Conservation (phyloP, 2,797 vertebrate species). For the Crocidura indochinensis region DNA sequence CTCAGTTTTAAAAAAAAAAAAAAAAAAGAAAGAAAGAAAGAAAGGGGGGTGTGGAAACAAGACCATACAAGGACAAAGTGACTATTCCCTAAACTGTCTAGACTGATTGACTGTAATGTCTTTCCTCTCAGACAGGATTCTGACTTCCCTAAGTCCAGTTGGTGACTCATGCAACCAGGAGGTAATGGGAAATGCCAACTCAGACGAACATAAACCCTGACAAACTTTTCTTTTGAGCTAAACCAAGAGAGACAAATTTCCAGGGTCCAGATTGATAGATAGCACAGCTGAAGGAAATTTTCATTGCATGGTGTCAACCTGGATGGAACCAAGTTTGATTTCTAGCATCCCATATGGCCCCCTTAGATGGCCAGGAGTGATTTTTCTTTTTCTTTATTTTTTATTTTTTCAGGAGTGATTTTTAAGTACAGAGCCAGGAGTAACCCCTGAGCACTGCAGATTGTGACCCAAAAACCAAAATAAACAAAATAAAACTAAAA, state of each 20-base stretch:
- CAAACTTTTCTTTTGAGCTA: constrained; percentile 69
- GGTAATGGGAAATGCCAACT: constrained; percentile 83
- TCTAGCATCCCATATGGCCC: no score
- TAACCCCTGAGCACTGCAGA: no score
- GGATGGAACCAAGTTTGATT: no score
- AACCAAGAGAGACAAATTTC: constrained; percentile 61
- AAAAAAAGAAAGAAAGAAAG: background rate
- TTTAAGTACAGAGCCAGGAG: no score
- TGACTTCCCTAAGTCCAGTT: constrained; percentile 57
- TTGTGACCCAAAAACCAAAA: no score
- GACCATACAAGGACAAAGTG: constrained; percentile 74
- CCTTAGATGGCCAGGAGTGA: no score
- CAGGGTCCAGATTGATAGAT: no score
- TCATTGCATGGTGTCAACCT: no score
- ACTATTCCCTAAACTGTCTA: constrained; percentile 66
- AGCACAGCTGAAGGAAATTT: no score
- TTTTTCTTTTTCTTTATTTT: no score
- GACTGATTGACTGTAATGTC: constrained; percentile 58
- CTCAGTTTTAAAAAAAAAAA: background rate
- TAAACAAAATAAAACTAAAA: no score
- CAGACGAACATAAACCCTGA: constrained; percentile 66
- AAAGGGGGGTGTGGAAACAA: background rate
- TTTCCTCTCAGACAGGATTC: constrained; percentile 66
- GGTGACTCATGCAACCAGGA: constrained; percentile 78
- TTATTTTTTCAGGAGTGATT: no score